Evolutionary conservation across 2,888 invertebrate genomes (phyloP), one percentile per base, ranked within the genome.

Genomic region (Dastarcus helophoroides): DNA sequence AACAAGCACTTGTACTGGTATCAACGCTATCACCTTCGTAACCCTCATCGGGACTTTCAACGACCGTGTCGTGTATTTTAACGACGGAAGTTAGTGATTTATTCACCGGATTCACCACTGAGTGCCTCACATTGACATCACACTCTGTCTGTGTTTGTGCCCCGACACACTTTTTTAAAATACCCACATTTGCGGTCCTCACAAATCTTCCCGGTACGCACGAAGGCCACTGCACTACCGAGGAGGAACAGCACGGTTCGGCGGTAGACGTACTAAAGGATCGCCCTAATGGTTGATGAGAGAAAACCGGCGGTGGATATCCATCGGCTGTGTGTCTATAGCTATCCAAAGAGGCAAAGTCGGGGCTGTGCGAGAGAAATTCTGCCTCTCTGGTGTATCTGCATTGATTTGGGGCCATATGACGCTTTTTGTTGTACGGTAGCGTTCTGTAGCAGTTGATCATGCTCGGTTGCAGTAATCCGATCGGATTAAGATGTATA

Each of bases 1-100:
- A 17, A 17, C 19, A 17, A 6, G 19, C 19, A 17, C 16, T 14
- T 12, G 22, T 22, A 22, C 26, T 31, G 27, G 24, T 36, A 13
- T 35, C 39, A 8, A 24, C 9, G 11, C 23, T 27, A 27, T 85
- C 86, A 21, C 85, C 86, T 31, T 83, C 86, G 58, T 86, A 86
- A 10, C 85, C 86, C 60, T 86, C 86, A 55, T 86, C 86, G 19
- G 85, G 84, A 60, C 84, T 85, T 51, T 85, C 85, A 10, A 81
- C 79, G 47, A 69, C 45, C n/a, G 64, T 64, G 26, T 54, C 52
- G 7, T 46, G 38, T 29, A 44, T 35, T 33, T 41, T 41, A 26
- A 42, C 35, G 15, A 26, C 13, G 24, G 16, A 29, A 24, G 9
- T 31, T n/a, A 36, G 13, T 10, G 32, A 33, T 33, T 40, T 39